A percentile compares a stretch with the other conserved stretches of the same genome.
These are phyloP conservation scores for Sebastes matsubarae DNA, from an alignment of 2,797 vertebrate genomes.

Conservation along the genomic window DNA sequence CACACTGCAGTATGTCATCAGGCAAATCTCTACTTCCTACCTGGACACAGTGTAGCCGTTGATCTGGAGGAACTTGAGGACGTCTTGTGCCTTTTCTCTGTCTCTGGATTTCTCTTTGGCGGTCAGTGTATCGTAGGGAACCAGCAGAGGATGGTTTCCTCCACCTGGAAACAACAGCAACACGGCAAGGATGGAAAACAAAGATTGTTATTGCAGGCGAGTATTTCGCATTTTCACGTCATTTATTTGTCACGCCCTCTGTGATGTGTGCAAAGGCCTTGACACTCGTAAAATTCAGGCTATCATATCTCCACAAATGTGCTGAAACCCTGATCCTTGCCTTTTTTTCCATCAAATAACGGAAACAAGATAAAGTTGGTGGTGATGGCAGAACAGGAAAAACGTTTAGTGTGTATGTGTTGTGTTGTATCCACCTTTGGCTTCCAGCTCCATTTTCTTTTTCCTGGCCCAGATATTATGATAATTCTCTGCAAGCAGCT, in stretches of 20 bases:
- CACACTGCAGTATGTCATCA: neutral
- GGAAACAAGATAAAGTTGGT: neutral
- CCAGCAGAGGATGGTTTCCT: slow-evolving; percentile 93
- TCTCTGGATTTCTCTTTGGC: slow-evolving; percentile 97
- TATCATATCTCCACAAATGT: neutral
- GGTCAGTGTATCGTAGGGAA: slow-evolving; percentile 95
- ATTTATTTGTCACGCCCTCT: too few relatives aligned
- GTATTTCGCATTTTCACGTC: accelerated
- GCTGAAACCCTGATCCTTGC: neutral
- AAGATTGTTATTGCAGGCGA: accelerated
- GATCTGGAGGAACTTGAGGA: slow-evolving; percentile 96
- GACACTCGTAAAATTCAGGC: neutral
- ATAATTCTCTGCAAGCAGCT: slow-evolving; percentile 97
- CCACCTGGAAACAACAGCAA: slow-evolving; percentile 83
- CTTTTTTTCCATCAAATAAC: neutral
- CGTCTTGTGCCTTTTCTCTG: slow-evolving; percentile 94
- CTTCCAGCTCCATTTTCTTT: slow-evolving; percentile 94
- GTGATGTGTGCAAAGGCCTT: too few relatives aligned
- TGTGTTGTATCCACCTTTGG: slow-evolving; percentile 87
- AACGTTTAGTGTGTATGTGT: neutral
- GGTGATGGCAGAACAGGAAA: neutral
- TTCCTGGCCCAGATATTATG: slow-evolving; percentile 97
- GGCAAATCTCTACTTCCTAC: slow-evolving; percentile 67
- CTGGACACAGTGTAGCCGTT: slow-evolving; percentile 93
- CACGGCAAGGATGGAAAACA: neutral